Evolutionary conservation across 2,888 invertebrate genomes (phyloP).

Genomic region (Xestia ashworthii): DNA sequence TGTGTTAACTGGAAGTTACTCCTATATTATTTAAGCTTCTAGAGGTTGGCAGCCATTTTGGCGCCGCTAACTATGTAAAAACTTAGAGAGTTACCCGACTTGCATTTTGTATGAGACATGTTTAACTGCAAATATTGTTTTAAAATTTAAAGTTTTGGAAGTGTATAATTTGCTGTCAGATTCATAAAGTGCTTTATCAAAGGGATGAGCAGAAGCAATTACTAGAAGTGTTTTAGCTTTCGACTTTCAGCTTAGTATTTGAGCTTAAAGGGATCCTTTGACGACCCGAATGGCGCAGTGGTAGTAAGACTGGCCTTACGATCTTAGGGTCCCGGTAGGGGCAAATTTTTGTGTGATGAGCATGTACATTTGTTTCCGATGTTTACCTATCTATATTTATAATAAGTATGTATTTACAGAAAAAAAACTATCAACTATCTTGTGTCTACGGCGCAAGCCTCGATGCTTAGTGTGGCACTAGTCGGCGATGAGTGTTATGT

Average conservation of each 20-base stretch:
- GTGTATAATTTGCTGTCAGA: constrained; percentile 9
- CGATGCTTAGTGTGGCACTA: no score
- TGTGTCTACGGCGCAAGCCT: no score
- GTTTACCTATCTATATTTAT: no score
- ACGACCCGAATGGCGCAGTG: no score
- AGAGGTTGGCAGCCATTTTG: constrained; percentile 55
- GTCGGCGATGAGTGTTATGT: no score
- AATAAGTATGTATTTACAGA: no score
- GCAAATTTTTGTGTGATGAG: no score
- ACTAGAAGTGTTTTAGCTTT: background rate
- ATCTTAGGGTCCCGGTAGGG: no score
- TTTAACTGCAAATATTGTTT: constrained; percentile 33
- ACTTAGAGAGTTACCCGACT: constrained; percentile 36
- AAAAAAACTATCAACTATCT: no score
- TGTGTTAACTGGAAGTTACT: constrained; percentile 48
- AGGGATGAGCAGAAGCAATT: background rate
- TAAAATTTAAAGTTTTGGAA: constrained; percentile 2
- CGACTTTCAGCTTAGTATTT: background rate
- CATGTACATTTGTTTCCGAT: no score
- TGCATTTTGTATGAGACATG: constrained; percentile 43
- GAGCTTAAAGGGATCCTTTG: background rate
- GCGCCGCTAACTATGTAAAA: constrained; percentile 51
- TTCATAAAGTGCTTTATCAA: constrained; percentile 4
- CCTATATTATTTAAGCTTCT: constrained; percentile 58
- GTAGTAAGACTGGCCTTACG: no score